phyloP scores from a whole-genome alignment of 2,888 invertebrate species.

The Lasius platythorax region DNA sequence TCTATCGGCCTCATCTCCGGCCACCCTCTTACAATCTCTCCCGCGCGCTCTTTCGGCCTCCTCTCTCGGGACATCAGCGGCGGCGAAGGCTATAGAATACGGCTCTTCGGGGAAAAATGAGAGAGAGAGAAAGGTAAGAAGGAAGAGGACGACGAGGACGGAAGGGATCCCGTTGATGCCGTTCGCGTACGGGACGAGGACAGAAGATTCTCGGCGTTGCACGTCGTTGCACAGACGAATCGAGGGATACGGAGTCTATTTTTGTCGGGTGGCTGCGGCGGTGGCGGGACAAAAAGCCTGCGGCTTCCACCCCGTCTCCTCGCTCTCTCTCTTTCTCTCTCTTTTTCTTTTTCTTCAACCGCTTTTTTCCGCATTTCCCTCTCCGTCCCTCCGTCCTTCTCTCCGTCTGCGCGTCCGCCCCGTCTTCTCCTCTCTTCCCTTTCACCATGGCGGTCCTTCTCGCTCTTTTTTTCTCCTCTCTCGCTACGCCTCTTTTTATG shows the following conservation, averaged over 20 bases:
- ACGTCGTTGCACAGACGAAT: slow-evolving; percentile 67
- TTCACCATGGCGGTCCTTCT: slow-evolving; percentile 65
- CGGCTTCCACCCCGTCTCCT: slow-evolving; percentile 80
- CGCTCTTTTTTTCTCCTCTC: slow-evolving; percentile 59
- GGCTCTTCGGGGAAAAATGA: slow-evolving; percentile 37
- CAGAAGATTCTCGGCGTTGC: slow-evolving; percentile 62
- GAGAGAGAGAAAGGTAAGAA: slow-evolving; percentile 18
- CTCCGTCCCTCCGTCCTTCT: slow-evolving; percentile 52
- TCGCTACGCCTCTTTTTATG: slow-evolving; percentile 80
- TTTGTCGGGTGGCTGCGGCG: slow-evolving; percentile 81
- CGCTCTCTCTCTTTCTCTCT: slow-evolving; percentile 45
- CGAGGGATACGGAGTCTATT: slow-evolving; percentile 80
- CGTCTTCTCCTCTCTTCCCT: slow-evolving; percentile 57
- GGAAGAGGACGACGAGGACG: slow-evolving; percentile 60
- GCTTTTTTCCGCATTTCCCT: slow-evolving; percentile 63
- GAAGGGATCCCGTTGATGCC: slow-evolving; percentile 76
- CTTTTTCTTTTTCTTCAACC: slow-evolving; percentile 60
- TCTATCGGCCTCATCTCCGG: slow-evolving; percentile 83
- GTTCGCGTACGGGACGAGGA: slow-evolving; percentile 68
- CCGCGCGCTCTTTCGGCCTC: slow-evolving; percentile 65
- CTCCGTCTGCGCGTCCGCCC: not conserved
- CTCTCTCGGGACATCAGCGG: slow-evolving; percentile 65
- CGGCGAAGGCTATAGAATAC: slow-evolving; percentile 54
- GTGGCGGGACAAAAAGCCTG: slow-evolving; percentile 85
- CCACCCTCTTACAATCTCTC: slow-evolving; percentile 79